Evolutionary conservation across 2,888 invertebrate genomes (phyloP), one percentile per base, ranked within the genome.

Genomic region (Harpalus rubripes): DNA sequence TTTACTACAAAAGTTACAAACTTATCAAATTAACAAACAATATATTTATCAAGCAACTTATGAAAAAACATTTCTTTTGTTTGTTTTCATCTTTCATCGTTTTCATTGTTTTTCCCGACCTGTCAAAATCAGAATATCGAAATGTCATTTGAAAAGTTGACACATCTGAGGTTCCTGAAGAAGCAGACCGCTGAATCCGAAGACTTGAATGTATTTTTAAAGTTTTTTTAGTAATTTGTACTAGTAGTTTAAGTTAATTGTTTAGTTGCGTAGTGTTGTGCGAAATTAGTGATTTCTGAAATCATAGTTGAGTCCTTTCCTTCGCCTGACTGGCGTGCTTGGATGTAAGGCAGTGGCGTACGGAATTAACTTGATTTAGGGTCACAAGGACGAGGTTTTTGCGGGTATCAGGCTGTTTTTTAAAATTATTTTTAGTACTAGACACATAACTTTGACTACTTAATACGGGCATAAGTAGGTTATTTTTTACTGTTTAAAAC

Each of bases 121-220:
- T n/a, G 68, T 68, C 32, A 68, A 68, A n/a, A 63, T 68, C 68
- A 63, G 22, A 26, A 12, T 44, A 32, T 18, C 44, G 18, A 52
- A 74, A 74, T 74, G 72, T 74, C 72, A 74, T 74, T 74, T 44
- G 72, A 74, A 18, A 74, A 16, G 15, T n/a, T 74, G 72, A 74
- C 72, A 44, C 44, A 15, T 7, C 10, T 18, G 16, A 32, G 32
- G n/a, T 39, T 32, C 7, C 44, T 74, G 44, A 74, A 74, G 72
- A 74, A 63, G 59, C 16, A 15, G 68, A 16, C 44, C 72, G 41
- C 18, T 10, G 41, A 74, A 41, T 8, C 44, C 7, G 72, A 74
- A 15, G 41, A 41, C 18, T 74, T 44, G 12, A 74, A 41, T 74
- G 72, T 74, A 74, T 74, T 74, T 18, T 18, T 44, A 18, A 44